Evolutionary conservation across 2,113 vertebrate species (phyloP).

Genomic region (Apeltes quadracus): DNA sequence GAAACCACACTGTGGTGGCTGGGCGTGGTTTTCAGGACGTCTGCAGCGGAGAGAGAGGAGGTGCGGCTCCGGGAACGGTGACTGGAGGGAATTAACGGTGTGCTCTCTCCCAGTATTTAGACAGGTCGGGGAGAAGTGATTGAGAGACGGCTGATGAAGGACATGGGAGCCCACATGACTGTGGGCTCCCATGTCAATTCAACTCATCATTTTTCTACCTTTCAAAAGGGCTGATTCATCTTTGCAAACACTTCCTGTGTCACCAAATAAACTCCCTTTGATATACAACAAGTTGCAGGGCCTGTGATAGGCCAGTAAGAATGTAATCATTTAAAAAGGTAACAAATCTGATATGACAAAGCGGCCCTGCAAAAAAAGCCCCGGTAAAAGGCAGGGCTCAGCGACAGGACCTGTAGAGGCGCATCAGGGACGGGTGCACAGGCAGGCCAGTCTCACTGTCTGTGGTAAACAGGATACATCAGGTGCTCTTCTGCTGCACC

Average conservation of each 20-base stretch:
- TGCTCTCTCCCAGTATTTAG: too few species aligned
- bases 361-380: constrained; percentile 21
- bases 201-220: not conserved
- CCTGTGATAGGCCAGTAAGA: not conserved
- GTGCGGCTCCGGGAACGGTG: too few species aligned
- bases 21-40: too few species aligned
- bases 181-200: too few species aligned
- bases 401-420: constrained; percentile 27
- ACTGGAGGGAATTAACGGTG: too few species aligned
- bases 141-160: too few species aligned
- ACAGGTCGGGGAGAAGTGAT: too few species aligned
- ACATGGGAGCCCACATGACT: too few species aligned
- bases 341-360: constrained; percentile 29
- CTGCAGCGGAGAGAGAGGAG: too few species aligned
- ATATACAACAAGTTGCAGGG: not conserved
- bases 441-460: constrained; percentile 14
- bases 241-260: not conserved
- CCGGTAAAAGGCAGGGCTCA: not conserved
- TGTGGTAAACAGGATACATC: constrained; percentile 30
- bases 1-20: too few species aligned
- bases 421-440: constrained; percentile 16
- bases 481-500: not conserved
- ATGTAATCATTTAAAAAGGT: not conserved
- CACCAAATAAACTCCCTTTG: not conserved
- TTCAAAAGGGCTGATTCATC: not conserved